phyloP scores from a whole-genome alignment of 2,797 vertebrate species.

The Epinephelus coioides region DNA sequence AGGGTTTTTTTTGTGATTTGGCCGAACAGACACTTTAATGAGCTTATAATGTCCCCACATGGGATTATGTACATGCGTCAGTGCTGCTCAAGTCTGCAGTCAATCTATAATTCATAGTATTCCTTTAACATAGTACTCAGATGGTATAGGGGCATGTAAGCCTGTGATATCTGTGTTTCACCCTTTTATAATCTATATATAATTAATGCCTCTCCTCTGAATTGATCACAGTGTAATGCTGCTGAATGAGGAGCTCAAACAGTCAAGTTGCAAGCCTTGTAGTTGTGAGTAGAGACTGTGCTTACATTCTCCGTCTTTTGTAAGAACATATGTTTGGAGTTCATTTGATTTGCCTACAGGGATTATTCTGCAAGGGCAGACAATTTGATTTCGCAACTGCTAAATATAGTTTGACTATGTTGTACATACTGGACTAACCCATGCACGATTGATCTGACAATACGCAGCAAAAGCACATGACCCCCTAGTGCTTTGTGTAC shows the following conservation, averaged over 20 bases:
- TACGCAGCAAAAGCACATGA: conserved; percentile 26
- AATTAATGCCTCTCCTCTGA: conserved; percentile 34
- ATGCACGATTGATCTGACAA: conserved; percentile 58
- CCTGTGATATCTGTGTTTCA: conserved; percentile 30
- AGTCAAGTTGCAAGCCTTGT: conserved; percentile 2
- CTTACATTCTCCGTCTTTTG: not conserved
- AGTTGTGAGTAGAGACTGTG: conserved; percentile 5
- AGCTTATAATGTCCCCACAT: conserved; percentile 14
- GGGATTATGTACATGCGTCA: conserved; percentile 14
- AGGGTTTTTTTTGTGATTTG: not conserved
- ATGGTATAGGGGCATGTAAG: conserved; percentile 23
- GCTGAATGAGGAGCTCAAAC: conserved; percentile 30
- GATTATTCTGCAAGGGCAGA: conserved; percentile 28
- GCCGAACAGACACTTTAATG: not conserved
- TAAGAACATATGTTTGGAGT: conserved; percentile 12
- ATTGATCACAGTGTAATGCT: conserved; percentile 18
- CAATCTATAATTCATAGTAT: conserved; percentile 40
- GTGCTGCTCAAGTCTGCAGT: conserved; percentile 13
- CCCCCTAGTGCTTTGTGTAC: conserved; percentile 26
- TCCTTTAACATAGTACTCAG: conserved; percentile 25
- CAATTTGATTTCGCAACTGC: conserved; percentile 32
- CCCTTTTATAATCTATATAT: conserved; percentile 17
- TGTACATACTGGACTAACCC: conserved; percentile 27
- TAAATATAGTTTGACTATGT: conserved; percentile 44
- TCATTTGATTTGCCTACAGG: conserved; percentile 31